Conservation (phyloP, 2,113 vertebrate genomes). For the Elephas maximus region DNA sequence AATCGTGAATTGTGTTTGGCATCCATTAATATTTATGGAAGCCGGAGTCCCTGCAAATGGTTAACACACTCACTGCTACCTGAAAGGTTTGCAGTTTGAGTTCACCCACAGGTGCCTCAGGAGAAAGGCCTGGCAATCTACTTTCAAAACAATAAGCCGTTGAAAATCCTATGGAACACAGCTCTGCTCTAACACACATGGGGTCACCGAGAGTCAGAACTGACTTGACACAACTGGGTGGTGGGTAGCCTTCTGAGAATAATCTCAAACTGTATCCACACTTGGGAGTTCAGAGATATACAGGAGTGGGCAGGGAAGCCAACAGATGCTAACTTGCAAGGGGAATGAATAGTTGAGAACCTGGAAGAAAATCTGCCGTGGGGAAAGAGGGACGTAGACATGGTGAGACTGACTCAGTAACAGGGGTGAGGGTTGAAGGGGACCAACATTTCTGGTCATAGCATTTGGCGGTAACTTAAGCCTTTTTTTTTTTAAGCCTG, state of each 20-base stretch:
- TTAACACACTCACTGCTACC: not conserved
- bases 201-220: not conserved
- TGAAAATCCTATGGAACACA: not conserved
- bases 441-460: not conserved
- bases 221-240: not conserved
- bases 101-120: not conserved
- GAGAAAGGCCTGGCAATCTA: not conserved
- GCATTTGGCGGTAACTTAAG: not conserved
- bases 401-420: not conserved
- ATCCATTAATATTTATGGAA: not conserved
- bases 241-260: not conserved
- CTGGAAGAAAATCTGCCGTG: not conserved
- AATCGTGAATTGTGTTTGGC: not conserved
- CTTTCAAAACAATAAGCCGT: not conserved
- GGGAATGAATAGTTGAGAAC: not conserved
- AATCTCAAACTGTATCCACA: not conserved
- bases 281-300: not conserved
- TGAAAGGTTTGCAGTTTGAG: not conserved
- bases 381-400: not conserved
- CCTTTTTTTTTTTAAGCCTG: not conserved
- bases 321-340: not conserved
- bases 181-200: not conserved
- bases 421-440: not conserved
- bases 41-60: not conserved
- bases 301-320: not conserved